Percentiles rank a stretch among this genome's conserved stretches.
Evolutionary conservation across 2,113 vertebrate genomes (phyloP).

Genomic region (Mustela nigripes): DNA sequence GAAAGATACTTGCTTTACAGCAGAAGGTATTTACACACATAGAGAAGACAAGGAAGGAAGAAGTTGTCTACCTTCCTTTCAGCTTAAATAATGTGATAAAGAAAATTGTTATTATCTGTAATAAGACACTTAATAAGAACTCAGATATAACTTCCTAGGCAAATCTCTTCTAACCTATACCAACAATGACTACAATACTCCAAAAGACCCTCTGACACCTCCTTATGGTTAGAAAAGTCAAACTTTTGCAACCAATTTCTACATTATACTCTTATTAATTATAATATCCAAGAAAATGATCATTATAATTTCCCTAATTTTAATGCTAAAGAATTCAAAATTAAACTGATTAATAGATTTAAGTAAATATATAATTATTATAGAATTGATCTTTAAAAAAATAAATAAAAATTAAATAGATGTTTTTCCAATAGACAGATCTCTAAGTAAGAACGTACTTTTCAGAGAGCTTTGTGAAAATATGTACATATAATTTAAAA

Average conservation of each 20-base stretch:
- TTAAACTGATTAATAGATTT: conserved; percentile 35
- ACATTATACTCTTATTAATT: not conserved
- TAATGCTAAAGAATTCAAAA: conserved; percentile 48
- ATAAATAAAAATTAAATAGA: not conserved
- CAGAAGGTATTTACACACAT: conserved; percentile 17
- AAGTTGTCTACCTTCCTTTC: not conserved
- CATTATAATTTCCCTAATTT: conserved; percentile 19
- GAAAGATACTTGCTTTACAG: not conserved
- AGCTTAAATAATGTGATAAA: not conserved
- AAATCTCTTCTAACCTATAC: conserved; percentile 54
- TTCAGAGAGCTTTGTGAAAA: conserved; percentile 38
- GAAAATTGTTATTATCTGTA: conserved; percentile 24
- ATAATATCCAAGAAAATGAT: not conserved
- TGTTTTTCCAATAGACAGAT: not conserved
- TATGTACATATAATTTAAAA: conserved; percentile 15
- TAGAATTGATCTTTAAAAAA: not conserved
- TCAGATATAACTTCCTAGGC: not conserved
- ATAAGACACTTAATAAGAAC: conserved; percentile 23
- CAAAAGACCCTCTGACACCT: not conserved
- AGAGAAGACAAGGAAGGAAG: conserved; percentile 34
- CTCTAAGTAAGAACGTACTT: not conserved
- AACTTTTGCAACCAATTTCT: conserved; percentile 27
- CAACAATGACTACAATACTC: not conserved
- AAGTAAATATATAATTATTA: conserved; percentile 37
- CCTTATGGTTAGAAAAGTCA: not conserved